Conservation (phyloP, 2,888 invertebrate species). For the Eremobia ochroleuca region DNA sequence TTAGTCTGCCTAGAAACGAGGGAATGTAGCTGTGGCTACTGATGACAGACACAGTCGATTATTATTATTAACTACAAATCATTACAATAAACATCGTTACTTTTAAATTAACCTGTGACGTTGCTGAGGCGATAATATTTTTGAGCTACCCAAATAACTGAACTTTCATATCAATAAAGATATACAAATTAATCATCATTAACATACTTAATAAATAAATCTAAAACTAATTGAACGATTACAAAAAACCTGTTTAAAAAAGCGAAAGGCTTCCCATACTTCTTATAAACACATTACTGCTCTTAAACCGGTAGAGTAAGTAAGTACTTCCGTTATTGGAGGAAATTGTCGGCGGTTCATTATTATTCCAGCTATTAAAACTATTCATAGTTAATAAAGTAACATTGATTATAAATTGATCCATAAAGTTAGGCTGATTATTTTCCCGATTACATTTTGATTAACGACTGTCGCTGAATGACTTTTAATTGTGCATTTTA, state of each 20-base stretch:
- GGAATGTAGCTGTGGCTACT: too few species aligned
- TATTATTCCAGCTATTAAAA: conserved; percentile 55
- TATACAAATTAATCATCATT: conserved; percentile 22
- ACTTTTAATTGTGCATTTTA: conserved; percentile 37
- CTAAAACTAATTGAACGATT: conserved; percentile 36
- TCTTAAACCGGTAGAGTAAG: conserved; percentile 47
- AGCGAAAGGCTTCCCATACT: conserved; percentile 56
- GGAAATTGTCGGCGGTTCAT: conserved; percentile 57
- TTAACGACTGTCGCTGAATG: conserved; percentile 44
- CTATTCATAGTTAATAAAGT: conserved; percentile 58
- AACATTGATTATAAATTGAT: conserved; percentile 42
- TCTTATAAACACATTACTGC: conserved; percentile 39
- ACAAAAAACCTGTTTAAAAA: conserved; percentile 44
- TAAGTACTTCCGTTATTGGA: conserved; percentile 55
- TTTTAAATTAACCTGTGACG: background rate
- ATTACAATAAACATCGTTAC: background rate
- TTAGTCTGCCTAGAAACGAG: background rate
- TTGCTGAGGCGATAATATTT: background rate
- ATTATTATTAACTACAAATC: too few species aligned
- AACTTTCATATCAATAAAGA: conserved; percentile 29
- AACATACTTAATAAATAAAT: conserved; percentile 24
- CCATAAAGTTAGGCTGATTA: conserved; percentile 44
- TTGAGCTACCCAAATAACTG: background rate
- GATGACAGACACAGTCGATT: too few species aligned
- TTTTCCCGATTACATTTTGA: conserved; percentile 54